A percentile compares a stretch with the other conserved stretches of the same genome.
Evolutionary conservation across 2,888 invertebrate genomes (phyloP).

Genomic region (Philopedon plagiatum): DNA sequence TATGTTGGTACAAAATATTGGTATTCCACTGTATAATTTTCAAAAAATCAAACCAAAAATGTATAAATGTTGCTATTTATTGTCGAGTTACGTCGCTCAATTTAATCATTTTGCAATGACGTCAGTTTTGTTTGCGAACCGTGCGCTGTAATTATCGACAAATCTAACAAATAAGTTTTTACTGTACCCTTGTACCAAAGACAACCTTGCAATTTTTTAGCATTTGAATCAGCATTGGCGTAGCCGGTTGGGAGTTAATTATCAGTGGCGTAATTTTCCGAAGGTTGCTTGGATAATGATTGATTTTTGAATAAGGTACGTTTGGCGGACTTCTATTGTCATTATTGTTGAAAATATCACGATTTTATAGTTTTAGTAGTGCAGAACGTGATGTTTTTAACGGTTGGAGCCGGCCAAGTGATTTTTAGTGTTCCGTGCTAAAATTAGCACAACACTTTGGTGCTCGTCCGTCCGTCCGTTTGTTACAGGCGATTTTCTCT

Average conservation of each 20-base stretch:
- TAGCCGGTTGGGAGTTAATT: not conserved
- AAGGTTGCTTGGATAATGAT: not conserved
- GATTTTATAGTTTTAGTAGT: not conserved
- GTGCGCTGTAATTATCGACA: conserved; percentile 26
- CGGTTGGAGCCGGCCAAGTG: too few relatives aligned
- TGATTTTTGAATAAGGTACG: not conserved
- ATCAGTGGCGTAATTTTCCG: not conserved
- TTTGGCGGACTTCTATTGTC: not conserved
- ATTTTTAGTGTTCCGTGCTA: too few relatives aligned
- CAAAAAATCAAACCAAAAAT: too few relatives aligned
- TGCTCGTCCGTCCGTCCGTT: too few relatives aligned
- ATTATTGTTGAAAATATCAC: not conserved
- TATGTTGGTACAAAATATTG: too few relatives aligned
- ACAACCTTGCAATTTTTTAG: conserved; percentile 38
- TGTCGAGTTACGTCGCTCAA: conserved; percentile 1
- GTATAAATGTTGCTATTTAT: conserved; percentile 1
- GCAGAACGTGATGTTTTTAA: not conserved
- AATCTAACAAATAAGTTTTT: conserved; percentile 25
- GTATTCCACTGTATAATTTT: too few relatives aligned
- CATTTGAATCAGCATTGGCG: conserved; percentile 3
- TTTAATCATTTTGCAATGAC: conserved; percentile 27
- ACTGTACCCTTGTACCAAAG: conserved; percentile 35
- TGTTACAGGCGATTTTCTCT: too few relatives aligned
- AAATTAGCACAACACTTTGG: too few relatives aligned
- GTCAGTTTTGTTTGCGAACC: conserved; percentile 29